These are phyloP conservation scores for Bos javanicus DNA, from an alignment of 2,113 vertebrate genomes.

Conservation along the genomic window DNA sequence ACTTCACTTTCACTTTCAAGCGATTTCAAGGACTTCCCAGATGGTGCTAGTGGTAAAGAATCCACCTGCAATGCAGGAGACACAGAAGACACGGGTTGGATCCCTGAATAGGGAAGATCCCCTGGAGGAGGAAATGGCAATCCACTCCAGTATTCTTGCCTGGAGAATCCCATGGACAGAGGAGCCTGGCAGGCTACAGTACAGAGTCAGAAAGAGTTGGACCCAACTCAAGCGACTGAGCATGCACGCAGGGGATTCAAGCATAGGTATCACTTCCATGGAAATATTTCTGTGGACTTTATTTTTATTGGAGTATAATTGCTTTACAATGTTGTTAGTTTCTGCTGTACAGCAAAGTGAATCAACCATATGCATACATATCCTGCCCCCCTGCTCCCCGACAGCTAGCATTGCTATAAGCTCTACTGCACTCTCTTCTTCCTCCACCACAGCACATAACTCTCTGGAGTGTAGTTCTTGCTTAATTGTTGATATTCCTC, in stretches of 20 bases:
- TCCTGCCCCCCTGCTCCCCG: neutral
- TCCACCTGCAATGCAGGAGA: neutral
- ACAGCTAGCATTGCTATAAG: neutral
- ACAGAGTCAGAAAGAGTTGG: neutral
- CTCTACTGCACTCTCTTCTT: neutral
- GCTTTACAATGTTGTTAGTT: neutral
- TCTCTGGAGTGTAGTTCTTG: neutral
- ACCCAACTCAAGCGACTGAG: neutral
- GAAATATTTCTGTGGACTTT: neutral
- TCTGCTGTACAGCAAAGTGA: neutral
- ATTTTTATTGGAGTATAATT: neutral
- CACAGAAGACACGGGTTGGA: fast-evolving
- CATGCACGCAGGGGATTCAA: neutral
- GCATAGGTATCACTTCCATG: neutral
- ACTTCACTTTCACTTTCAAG: neutral
- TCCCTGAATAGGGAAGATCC: fast-evolving
- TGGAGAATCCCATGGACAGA: neutral
- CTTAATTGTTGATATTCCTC: neutral
- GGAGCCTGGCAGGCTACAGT: neutral
- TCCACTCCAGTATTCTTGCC: neutral
- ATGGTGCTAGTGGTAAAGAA: neutral
- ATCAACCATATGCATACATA: neutral
- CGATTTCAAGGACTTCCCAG: neutral
- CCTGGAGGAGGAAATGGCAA: neutral
- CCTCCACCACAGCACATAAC: neutral